phyloP scores from a whole-genome alignment of 2,113 vertebrate genomes.

The Carassius gibelio region DNA sequence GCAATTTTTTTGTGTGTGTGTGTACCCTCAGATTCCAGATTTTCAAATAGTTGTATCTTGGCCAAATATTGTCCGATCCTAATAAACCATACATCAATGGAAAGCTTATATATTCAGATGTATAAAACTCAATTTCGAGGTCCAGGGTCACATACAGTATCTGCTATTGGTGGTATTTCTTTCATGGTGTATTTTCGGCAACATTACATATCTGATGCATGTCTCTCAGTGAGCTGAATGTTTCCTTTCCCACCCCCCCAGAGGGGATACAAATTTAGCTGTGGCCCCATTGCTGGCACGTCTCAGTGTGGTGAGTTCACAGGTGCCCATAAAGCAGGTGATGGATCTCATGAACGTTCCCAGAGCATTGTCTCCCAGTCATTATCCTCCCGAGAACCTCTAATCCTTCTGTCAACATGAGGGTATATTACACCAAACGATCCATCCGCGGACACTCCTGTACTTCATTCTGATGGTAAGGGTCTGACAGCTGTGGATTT shows the following conservation, averaged over 20 bases:
- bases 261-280: not conserved
- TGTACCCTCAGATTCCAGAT: too few relatives aligned
- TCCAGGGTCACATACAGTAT: too few relatives aligned
- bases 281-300: not conserved
- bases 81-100: too few relatives aligned
- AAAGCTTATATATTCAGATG: too few relatives aligned
- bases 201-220: not conserved
- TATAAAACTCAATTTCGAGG: too few relatives aligned
- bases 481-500: constrained; percentile 45
- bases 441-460: constrained; percentile 15
- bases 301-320: constrained; percentile 22
- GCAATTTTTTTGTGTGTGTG: too few relatives aligned
- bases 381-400: constrained; percentile 28
- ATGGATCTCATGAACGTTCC: constrained; percentile 40
- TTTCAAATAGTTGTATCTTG: too few relatives aligned
- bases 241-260: constrained; percentile 11
- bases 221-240: not conserved
- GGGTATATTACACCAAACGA: constrained; percentile 22
- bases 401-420: constrained; percentile 40
- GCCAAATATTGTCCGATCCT: too few relatives aligned
- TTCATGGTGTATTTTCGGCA: constrained; percentile 19
- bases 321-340: constrained; percentile 48
- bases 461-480: constrained; percentile 2
- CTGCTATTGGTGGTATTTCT: not conserved
- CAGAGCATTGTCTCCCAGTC: constrained; percentile 20